Percentiles rank a stretch among this genome's conserved stretches.
phyloP scores from a whole-genome alignment of 2,113 vertebrate species.

The Microtus pennsylvanicus region DNA sequence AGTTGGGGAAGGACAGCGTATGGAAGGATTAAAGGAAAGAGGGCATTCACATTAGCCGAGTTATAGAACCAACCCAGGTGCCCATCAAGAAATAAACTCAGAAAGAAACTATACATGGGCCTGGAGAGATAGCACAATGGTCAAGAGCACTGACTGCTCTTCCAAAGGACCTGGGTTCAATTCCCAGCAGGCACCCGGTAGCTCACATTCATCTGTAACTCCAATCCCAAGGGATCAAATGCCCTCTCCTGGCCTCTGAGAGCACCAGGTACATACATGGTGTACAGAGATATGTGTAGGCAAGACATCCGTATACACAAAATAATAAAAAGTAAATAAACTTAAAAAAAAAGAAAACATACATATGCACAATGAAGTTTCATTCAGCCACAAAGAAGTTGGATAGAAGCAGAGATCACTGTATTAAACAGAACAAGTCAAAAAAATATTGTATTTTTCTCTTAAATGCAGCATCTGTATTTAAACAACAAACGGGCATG shows the following conservation, averaged over 20 bases:
- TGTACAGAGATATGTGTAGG: not conserved
- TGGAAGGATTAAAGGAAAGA: no score
- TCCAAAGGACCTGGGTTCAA: not conserved
- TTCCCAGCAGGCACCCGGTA: not conserved
- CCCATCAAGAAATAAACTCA: not conserved
- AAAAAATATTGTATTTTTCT: not conserved
- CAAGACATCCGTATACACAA: not conserved
- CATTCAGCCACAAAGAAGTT: not conserved
- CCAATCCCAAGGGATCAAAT: not conserved
- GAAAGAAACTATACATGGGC: not conserved
- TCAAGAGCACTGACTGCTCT: not conserved
- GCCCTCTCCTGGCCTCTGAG: not conserved
- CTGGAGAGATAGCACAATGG: not conserved
- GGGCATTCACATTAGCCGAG: not conserved
- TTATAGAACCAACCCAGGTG: not conserved
- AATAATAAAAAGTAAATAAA: not conserved
- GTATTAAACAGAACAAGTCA: not conserved
- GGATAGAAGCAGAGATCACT: not conserved
- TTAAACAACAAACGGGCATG: not conserved
- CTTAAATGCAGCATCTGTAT: not conserved
- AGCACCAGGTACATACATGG: not conserved
- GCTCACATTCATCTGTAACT: not conserved
- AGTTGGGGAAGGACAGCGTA: accelerated
- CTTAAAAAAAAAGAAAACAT: not conserved
- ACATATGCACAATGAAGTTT: not conserved